Evolutionary conservation across 2,888 invertebrate species (phyloP), one percentile per base, ranked within the genome.

Genomic region (Meteorus cinctellus): DNA sequence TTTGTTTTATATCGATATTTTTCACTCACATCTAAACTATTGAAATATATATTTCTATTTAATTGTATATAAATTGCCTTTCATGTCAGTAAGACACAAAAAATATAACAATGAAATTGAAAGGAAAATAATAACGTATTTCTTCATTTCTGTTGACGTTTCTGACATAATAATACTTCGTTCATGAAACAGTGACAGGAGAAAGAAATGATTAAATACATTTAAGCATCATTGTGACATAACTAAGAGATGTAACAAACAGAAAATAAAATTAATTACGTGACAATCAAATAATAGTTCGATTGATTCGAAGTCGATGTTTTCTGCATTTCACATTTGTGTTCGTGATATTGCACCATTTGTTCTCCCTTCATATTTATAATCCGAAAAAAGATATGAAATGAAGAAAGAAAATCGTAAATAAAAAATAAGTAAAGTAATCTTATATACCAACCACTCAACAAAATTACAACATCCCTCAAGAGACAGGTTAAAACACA

Each of bases 281-380:
- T 81, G 80, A 78, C 80, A 80, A 79, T 80, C 77, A 81, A 81
- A 69, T 77, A 74, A 73, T 80, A 80, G 81, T 81, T 82, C 78
- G 76, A 79, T 69, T 75, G 76, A 76, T 80, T 41, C 55, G 62
- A 24, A 69, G 72, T 66, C 60, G 24, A 55, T 36, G 29, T 69
- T 65, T 62, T 70, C 12, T 74, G 62, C 67, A 75, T 71, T 71
- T 74, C 70, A 72, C 74, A 76, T 74, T 77, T 73, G 66, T 78
- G 75, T 62, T 71, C 72, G 77, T 71, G 73, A 66, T 45, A 63
- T 70, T 79, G 72, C 72, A 73, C 72, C 78, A 72, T 66, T 72
- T 29, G 41, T 70, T 63, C 51, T 41, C 70, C 12, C 60, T 55
- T 63, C 29, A 12, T 34, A 66, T 16, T 36, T 5, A 41, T 51